Evolutionary conservation across 2,797 vertebrate genomes (phyloP), one percentile per base, ranked within the genome.

Genomic region (Aplochiton taeniatus): DNA sequence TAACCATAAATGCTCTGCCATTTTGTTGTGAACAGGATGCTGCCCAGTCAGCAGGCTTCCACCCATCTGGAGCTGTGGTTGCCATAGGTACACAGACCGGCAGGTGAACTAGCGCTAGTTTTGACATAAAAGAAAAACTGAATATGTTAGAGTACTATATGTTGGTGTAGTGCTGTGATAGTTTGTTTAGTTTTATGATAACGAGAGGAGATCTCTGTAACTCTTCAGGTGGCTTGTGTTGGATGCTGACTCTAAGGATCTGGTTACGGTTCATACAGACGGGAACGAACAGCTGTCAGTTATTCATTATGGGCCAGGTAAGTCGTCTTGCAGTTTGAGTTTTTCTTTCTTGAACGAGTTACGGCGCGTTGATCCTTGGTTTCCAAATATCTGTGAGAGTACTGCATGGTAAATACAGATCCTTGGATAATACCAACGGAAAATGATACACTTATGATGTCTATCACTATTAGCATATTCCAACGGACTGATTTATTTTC

Each of bases 221-320:
- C 78, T 14, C 77, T 72, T 87, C 92, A 99, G 98, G 94, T 98
- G 98, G 98, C 93, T 97, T 87, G 97, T 99, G 54, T 93, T 99
- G 82, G 97, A 99, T 89, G 95, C 97, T 0, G 96, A 98, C 80
- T 94, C 95, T 8, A 98, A 98, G 85, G 98, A 98, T 87, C 83
- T 99, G 77, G 96, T 99, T 82, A 95, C 96, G 0, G 93, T 99
- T 64, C 97, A 98, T 91, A 99, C 97, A 50, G 97, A 99, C 72
- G 97, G 97, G 53, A 98, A 95, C 0, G 97, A 99, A 61, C 97
- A 98, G 90, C 94, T 99, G 74, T 98, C 98, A 0, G 96, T 96
- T 31, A 95, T 98, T 92, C 91, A 92, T 69, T 99, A 94, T 63
- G 94, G 95, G 5, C 95, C 96, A 94, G 98, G 98, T 98, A 68